phyloP scores from a whole-genome alignment of 2,113 vertebrate species.

The Galemys pyrenaicus region DNA sequence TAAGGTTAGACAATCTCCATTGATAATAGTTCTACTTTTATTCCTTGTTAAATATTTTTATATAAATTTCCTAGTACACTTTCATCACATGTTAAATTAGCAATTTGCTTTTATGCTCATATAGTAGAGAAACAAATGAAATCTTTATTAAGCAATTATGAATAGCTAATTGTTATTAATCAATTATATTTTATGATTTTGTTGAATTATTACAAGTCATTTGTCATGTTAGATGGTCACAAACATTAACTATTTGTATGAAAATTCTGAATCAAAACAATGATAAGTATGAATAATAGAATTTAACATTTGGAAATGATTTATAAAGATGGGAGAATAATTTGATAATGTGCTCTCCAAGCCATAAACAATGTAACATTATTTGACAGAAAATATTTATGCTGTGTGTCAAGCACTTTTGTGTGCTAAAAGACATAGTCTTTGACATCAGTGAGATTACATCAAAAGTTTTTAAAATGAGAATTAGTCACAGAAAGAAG shows the following conservation, averaged over 20 bases:
- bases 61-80: neutral
- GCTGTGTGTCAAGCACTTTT: neutral
- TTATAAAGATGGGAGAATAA: neutral
- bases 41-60: neutral
- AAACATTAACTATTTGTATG: neutral
- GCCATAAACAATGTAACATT: neutral
- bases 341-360: conserved; percentile 1
- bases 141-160: neutral
- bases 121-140: too few species aligned
- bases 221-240: neutral
- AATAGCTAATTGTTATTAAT: neutral
- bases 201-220: neutral
- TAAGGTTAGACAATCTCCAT: neutral
- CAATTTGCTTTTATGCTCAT: too few species aligned
- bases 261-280: conserved; percentile 9
- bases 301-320: conserved; percentile 14
- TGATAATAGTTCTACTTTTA: neutral
- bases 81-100: too few species aligned
- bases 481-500: neutral
- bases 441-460: neutral
- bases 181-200: neutral
- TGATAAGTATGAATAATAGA: neutral
- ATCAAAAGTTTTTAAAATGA: neutral
- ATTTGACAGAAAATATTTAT: neutral
- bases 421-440: neutral